Base-by-base conservation (phyloP, 1,140 invertebrate genomes). In the Pentalonia nigronervosa region DNA sequence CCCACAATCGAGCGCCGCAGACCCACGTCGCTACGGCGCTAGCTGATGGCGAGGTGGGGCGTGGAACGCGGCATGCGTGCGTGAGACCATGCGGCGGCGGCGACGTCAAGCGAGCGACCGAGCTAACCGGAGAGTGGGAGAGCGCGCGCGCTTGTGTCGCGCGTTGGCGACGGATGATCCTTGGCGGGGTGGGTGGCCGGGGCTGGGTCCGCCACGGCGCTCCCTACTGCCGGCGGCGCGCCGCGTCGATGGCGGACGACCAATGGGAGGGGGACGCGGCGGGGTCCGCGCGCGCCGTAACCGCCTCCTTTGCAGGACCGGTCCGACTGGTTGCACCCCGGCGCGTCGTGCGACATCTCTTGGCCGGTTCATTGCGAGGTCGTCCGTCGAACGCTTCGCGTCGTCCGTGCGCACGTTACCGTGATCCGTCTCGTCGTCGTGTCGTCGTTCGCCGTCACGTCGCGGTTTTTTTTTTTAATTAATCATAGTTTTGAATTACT, bases 271-370 rank as follows among this genome's bases (percentile, higher is more conserved):
- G 60, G 76, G 76, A 34, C 90, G 90, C 90, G 60, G 90, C 47
- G 60, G 67, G 53, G 41, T 47, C 56, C 45, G 36, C 41, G 88
- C 88, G n/a, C 45, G 34, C 67, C 67, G 67, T 83, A 41, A 34
- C 45, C 67, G 90, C 90, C 90, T 56, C 88, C 88, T 25, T 9
- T n/a, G n/a, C 90, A 76, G 67, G 90, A 92, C 90, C 90, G 90
- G 90, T 92, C 90, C 67, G 60, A 92, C 90, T 92, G 90, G 90
- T 92, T 92, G 90, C 90, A 50, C 67, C 90, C 90, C 60, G 45
- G 41, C 56, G 34, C 50, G 41, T 17, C 23, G 60, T 17, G 30
- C 90, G 47, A 83, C 90, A 47, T 47, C 41, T 47, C 56, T 17
- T 60, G 67, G 76, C 21, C 67, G n/a, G 90, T 83, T 91, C 90